phyloP scores from a whole-genome alignment of 2,888 invertebrate species.

The Baronia brevicornis region DNA sequence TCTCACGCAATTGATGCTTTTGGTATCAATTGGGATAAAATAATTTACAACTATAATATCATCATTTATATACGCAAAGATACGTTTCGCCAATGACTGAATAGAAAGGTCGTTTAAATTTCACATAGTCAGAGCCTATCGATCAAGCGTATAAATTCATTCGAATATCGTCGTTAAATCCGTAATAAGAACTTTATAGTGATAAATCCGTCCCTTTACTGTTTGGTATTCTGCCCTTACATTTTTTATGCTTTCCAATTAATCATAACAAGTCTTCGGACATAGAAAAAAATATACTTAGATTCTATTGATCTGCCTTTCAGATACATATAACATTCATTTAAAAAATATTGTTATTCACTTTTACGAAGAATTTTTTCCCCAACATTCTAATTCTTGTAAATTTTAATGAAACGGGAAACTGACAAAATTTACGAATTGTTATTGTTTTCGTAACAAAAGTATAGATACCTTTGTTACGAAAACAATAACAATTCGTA shows the following conservation, averaged over 20 bases:
- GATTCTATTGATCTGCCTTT: not conserved
- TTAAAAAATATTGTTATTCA: too few relatives aligned
- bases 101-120: conserved; percentile 28
- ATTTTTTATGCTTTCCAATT: conserved; percentile 12
- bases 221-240: conserved; percentile 11
- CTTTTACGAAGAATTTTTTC: too few relatives aligned
- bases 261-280: conserved; percentile 1
- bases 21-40: too few relatives aligned
- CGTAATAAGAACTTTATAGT: conserved; percentile 18
- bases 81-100: conserved; percentile 25
- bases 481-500: too few relatives aligned
- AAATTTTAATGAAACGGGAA: too few relatives aligned
- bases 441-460: too few relatives aligned
- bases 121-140: conserved; percentile 21
- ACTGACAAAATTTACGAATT: too few relatives aligned
- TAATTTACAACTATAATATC: conserved; percentile 1
- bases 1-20: too few relatives aligned
- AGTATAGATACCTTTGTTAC: too few relatives aligned
- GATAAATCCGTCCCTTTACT: conserved; percentile 13
- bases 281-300: too few relatives aligned
- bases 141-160: conserved; percentile 16
- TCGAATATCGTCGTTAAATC: conserved; percentile 6
- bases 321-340: not conserved
- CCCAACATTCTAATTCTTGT: too few relatives aligned
- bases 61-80: conserved; percentile 9